Evolutionary conservation across 2,888 invertebrate genomes (phyloP).

Genomic region (Stenodema calcarata): DNA sequence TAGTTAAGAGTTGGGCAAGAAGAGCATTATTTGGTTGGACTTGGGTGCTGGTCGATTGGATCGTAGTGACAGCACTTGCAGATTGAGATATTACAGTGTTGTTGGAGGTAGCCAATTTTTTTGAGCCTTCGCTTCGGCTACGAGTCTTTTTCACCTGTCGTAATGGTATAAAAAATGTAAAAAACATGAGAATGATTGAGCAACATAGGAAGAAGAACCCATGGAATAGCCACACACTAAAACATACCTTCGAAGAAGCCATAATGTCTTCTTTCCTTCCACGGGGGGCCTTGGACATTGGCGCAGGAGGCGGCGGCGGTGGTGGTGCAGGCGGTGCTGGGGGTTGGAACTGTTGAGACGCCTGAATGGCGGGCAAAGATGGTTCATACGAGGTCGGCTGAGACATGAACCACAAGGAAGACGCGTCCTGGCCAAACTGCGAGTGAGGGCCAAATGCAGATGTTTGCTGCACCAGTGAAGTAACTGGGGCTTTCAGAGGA

Average conservation of each 20-base stretch:
- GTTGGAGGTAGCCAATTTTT: slow-evolving; percentile 14
- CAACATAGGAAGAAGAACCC: not conserved
- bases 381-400: not conserved
- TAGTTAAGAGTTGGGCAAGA: slow-evolving; percentile 82
- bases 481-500: slow-evolving; percentile 23
- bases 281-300: not conserved
- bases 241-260: not conserved
- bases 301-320: slow-evolving; percentile 3
- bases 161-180: too few species aligned
- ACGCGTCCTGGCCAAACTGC: not conserved
- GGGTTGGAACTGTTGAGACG: not conserved
- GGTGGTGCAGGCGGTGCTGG: not conserved
- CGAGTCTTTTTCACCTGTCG: slow-evolving; percentile 15
- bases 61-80: slow-evolving; percentile 16
- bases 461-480: slow-evolving; percentile 26
- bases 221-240: not conserved
- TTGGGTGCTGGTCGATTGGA: slow-evolving; percentile 26
- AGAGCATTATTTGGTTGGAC: slow-evolving; percentile 64
- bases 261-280: slow-evolving; percentile 19
- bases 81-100: not conserved
- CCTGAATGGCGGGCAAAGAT: not conserved
- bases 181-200: not conserved
- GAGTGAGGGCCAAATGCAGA: slow-evolving; percentile 43
- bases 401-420: slow-evolving; percentile 19
- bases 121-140: slow-evolving; percentile 30